Percentiles rank a stretch among this genome's conserved stretches.
phyloP scores from a whole-genome alignment of 37 sponge, comb jelly and placozoan genomes.

The Tethya wilhelma region DNA sequence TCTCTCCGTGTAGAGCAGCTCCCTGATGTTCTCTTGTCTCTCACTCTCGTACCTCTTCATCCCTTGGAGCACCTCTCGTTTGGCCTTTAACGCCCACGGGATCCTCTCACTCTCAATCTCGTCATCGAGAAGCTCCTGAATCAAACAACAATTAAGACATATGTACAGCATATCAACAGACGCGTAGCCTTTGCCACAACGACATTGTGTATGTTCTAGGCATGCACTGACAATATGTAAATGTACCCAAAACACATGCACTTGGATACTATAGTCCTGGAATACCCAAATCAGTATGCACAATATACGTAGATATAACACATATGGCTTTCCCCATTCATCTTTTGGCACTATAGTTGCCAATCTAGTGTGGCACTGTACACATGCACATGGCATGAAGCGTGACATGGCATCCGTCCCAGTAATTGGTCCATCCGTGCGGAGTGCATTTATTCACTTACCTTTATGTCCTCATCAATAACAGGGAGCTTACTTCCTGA shows the following conservation, averaged over 20 bases:
- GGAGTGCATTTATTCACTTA: slow-evolving; percentile 12
- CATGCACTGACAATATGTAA: no score
- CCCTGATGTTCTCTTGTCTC: slow-evolving; percentile 78
- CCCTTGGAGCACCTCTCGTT: slow-evolving; percentile 49
- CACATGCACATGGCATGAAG: not conserved
- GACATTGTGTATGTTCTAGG: no score
- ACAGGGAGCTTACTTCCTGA: slow-evolving; percentile 3
- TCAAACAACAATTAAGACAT: not conserved
- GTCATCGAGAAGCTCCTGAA: slow-evolving; percentile 53
- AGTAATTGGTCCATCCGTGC: not conserved
- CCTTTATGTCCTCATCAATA: slow-evolving; percentile 34
- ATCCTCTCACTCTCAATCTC: slow-evolving; percentile 54
- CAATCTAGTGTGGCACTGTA: not conserved
- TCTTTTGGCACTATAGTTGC: not conserved
- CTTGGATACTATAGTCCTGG: no score
- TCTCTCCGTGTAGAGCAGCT: slow-evolving; percentile 86
- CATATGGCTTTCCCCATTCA: not conserved
- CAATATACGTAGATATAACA: no score
- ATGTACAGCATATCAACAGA: not conserved
- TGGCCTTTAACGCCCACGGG: slow-evolving; percentile 57
- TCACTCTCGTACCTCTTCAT: slow-evolving; percentile 58
- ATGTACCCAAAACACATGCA: no score
- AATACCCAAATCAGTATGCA: no score
- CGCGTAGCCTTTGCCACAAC: no score
- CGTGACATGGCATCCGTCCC: slow-evolving; percentile 5